These are phyloP conservation scores for Eremobia ochroleuca DNA, from an alignment of 2,888 invertebrate genomes.

Conservation along the genomic window DNA sequence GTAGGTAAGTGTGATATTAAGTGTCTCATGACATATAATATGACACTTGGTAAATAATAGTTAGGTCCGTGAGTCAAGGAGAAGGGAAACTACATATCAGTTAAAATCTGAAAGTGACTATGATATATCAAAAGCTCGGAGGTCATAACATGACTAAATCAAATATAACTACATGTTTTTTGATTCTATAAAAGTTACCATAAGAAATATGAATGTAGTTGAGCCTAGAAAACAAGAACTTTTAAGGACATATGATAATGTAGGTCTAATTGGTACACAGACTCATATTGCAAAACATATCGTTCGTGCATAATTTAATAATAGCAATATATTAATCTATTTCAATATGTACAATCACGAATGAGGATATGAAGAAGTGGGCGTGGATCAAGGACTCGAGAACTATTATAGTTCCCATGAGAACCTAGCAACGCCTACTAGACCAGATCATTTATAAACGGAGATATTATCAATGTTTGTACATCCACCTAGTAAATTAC, in stretches of 20 bases:
- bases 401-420: conserved; percentile 65
- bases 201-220: conserved; percentile 20
- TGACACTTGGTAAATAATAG: conserved; percentile 6
- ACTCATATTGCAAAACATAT: conserved; percentile 5
- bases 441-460: conserved; percentile 37
- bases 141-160: conserved; percentile 22
- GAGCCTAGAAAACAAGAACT: conserved; percentile 4
- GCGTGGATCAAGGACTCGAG: conserved; percentile 60
- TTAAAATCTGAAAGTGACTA: conserved; percentile 46
- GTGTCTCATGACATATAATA: not conserved
- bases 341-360: conserved; percentile 49
- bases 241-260: conserved; percentile 15
- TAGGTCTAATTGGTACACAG: not conserved
- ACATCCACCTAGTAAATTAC: conserved; percentile 8
- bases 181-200: not conserved
- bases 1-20: conserved; percentile 41
- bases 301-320: conserved; percentile 22
- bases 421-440: conserved; percentile 62
- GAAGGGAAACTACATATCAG: conserved; percentile 42
- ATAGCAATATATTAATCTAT: not conserved
- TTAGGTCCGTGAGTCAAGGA: conserved; percentile 12
- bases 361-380: conserved; percentile 57
- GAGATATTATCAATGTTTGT: conserved; percentile 49
- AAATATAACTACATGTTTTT: conserved; percentile 13
- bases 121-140: conserved; percentile 31